Percentiles rank a stretch among this genome's conserved stretches.
phyloP scores from a whole-genome alignment of 1,140 invertebrate genomes.

The Stenopsyche tienmushanensis region DNA sequence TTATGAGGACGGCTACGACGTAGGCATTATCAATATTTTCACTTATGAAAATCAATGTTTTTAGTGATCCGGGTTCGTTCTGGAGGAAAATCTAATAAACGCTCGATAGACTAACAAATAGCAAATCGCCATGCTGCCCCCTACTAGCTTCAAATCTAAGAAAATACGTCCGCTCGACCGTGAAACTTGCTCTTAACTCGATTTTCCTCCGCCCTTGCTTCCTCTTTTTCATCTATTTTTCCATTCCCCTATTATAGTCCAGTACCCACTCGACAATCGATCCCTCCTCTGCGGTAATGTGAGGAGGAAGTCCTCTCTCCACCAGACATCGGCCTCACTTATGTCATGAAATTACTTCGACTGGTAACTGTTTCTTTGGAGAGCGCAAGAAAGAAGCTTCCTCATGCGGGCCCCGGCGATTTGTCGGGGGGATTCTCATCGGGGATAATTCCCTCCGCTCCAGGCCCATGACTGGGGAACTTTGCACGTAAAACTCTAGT shows the following conservation, averaged over 20 bases:
- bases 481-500: too few species aligned
- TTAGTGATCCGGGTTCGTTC: too few species aligned
- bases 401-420: too few species aligned
- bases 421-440: too few species aligned
- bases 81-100: not conserved
- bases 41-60: too few species aligned
- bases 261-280: slow-evolving; percentile 37
- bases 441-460: too few species aligned
- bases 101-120: slow-evolving; percentile 17
- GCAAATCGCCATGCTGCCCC: not conserved
- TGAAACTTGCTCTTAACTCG: slow-evolving; percentile 38
- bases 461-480: too few species aligned
- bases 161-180: slow-evolving; percentile 32
- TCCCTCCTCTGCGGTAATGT: slow-evolving; percentile 30
- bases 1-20: too few species aligned
- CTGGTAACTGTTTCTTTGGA: not conserved
- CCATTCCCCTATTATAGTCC: slow-evolving; percentile 28
- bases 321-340: slow-evolving; percentile 3
- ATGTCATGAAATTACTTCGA: not conserved
- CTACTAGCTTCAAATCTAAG: slow-evolving; percentile 19
- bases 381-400: too few species aligned
- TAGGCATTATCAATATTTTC: too few species aligned
- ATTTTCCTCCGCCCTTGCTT: slow-evolving; percentile 14
- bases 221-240: slow-evolving; percentile 30
- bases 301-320: slow-evolving; percentile 10